Evolutionary conservation across 2,113 vertebrate genomes (phyloP).

Genomic region (Sylvilagus bachmani): DNA sequence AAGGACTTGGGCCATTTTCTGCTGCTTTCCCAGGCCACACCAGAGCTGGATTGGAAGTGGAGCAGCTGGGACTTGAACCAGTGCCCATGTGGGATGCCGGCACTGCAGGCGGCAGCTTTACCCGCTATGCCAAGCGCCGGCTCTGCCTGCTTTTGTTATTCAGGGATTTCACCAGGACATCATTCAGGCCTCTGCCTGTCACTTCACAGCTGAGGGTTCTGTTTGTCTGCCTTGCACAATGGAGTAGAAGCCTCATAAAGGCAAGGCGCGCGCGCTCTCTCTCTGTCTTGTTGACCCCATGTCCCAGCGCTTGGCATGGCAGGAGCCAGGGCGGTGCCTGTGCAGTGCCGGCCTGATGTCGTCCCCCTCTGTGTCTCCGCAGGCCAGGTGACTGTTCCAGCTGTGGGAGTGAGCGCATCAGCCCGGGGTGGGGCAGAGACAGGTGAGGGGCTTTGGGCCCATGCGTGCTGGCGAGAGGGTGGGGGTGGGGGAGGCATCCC

Average conservation of each 20-base stretch:
- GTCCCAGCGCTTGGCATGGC: neutral
- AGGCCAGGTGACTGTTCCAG: conserved; percentile 75
- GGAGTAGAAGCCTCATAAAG: neutral
- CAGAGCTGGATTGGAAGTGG: no score
- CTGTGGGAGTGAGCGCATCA: conserved; percentile 48
- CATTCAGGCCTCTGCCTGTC: neutral
- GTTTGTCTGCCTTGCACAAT: neutral
- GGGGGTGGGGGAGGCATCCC: neutral
- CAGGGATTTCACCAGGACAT: neutral
- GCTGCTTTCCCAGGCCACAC: no score
- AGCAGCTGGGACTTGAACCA: no score
- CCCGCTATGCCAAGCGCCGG: no score
- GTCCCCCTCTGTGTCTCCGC: conserved; percentile 7
- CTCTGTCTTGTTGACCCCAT: neutral
- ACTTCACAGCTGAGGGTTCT: neutral
- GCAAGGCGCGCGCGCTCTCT: neutral
- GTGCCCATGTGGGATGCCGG: no score
- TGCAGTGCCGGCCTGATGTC: neutral
- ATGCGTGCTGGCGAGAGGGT: neutral
- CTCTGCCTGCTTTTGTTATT: neutral
- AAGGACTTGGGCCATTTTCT: no score
- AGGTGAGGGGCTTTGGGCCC: conserved; percentile 66
- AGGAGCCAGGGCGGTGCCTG: neutral
- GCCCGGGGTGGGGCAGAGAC: conserved; percentile 59
- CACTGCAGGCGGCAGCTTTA: no score